Evolutionary conservation across 1,140 invertebrate genomes (phyloP), one percentile per base, ranked within the genome.

Genomic region (Zaprionus inermis): DNA sequence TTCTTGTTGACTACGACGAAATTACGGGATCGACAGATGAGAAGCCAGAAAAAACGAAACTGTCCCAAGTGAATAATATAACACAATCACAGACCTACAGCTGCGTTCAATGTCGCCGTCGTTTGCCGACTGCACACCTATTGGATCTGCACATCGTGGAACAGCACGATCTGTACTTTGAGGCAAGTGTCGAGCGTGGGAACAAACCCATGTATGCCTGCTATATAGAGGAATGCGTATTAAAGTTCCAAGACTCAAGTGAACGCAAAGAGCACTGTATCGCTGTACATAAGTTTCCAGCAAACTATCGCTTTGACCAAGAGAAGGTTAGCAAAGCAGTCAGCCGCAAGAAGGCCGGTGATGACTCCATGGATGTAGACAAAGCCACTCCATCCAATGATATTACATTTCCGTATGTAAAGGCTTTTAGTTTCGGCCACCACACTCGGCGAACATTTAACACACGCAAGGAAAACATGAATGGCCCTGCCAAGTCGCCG

Each of bases 101-200:
- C 20, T 91, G 90, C 38, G 67, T 73, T 0, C 71, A 89, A 44
- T 96, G 96, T 80, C 94, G 94, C 72, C 94, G 94, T 52, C 88
- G 91, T 22, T 89, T 95, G 22, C 94, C 95, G 0, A 95, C 94
- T 11, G 93, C 95, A 0, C 94, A 96, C 83, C 85, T 96, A 0
- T 86, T 96, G 36, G 95, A 96, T 76, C 92, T 96, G 49, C 96
- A 96, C 80, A 91, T 96, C 58, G 93, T 94, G 67, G 96, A 96
- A 79, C 92, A 79, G 0, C 96, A 96, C 51, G 96, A 96, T 81
- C 94, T 94, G 2, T 96, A 95, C 79, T 96, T 96, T 60, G 93
- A 94, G 60, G 84, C 83, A 20, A 85, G 78, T 49, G 93, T 94
- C 1, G 91, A 94, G 78, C 93, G 95, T 0, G 91, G 94, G 38